Evolutionary conservation across 2,797 vertebrate species (phyloP).

Genomic region (Neosalanx taihuensis): DNA sequence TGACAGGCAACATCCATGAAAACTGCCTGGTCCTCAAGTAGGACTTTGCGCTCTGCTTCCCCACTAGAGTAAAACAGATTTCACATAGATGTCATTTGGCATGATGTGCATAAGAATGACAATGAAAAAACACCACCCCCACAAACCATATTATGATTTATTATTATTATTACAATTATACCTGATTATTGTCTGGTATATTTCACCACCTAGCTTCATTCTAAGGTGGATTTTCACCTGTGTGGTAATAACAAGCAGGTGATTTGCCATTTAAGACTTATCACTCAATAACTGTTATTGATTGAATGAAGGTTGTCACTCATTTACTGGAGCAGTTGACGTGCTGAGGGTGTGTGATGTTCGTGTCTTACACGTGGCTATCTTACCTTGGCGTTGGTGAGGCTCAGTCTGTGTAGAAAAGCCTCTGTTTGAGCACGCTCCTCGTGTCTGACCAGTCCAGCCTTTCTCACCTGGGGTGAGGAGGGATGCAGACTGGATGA

Average conservation of each 20-base stretch:
- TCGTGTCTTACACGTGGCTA: neutral
- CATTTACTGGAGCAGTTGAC: neutral
- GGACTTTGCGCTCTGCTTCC: conserved; percentile 47
- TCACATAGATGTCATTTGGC: neutral
- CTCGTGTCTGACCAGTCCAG: conserved; percentile 17
- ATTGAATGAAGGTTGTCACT: neutral
- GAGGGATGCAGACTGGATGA: neutral
- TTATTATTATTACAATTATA: conserved; percentile 23
- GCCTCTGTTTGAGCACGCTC: conserved; percentile 39
- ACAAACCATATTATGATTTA: neutral
- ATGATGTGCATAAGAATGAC: neutral
- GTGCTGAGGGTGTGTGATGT: neutral
- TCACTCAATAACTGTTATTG: neutral
- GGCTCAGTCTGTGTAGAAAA: conserved; percentile 59
- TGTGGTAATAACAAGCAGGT: neutral
- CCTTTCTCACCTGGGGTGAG: conserved; percentile 51
- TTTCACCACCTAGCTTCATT: conserved; percentile 40
- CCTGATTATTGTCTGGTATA: conserved; percentile 50
- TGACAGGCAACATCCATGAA: conserved; percentile 53
- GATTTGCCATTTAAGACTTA: neutral
- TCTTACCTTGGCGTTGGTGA: conserved; percentile 62
- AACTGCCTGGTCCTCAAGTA: conserved; percentile 21
- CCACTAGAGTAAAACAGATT: conserved; percentile 41
- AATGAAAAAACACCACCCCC: neutral
- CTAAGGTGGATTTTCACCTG: conserved; percentile 64